phyloP scores from a whole-genome alignment of 1,140 invertebrate genomes.

The fruit fly (Drosophila melanogaster) region DNA sequence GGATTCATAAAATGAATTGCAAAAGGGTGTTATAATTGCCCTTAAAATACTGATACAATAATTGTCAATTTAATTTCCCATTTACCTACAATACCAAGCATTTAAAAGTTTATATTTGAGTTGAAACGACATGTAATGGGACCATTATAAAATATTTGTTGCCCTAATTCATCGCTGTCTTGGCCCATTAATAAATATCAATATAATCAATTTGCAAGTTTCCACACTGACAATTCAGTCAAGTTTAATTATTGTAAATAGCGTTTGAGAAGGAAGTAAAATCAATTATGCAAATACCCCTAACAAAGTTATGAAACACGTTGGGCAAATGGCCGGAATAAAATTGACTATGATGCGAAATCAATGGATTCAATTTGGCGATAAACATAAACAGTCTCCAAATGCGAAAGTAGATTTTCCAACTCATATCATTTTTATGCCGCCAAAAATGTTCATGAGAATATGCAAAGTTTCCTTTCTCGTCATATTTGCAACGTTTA shows the following conservation, averaged over 20 bases:
- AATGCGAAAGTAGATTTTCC: slow-evolving; percentile 71
- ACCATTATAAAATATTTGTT: neutral
- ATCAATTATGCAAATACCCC: slow-evolving; percentile 59
- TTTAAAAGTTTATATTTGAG: neutral
- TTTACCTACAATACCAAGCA: too few relatives aligned
- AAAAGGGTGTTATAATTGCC: neutral
- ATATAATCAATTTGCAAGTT: slow-evolving; percentile 59
- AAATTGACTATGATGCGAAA: slow-evolving; percentile 49
- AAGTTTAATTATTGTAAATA: slow-evolving; percentile 53
- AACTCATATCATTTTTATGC: slow-evolving; percentile 58
- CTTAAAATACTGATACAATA: neutral
- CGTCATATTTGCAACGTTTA: slow-evolving; percentile 46
- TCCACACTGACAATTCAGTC: slow-evolving; percentile 31
- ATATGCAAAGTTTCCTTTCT: slow-evolving; percentile 71
- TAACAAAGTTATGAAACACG: slow-evolving; percentile 33
- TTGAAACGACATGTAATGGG: neutral
- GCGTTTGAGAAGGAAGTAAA: slow-evolving; percentile 33
- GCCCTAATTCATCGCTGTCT: slow-evolving; percentile 12
- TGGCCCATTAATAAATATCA: slow-evolving; percentile 44
- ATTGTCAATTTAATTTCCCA: too few relatives aligned
- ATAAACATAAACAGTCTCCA: slow-evolving; percentile 72
- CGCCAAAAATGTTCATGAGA: slow-evolving; percentile 50
- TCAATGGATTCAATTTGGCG: slow-evolving; percentile 51
- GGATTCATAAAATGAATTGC: neutral
- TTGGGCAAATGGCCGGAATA: slow-evolving; percentile 32